Evolutionary conservation across 2,113 vertebrate genomes (phyloP), one percentile per base, ranked within the genome.

Genomic region (Alethe diademata): DNA sequence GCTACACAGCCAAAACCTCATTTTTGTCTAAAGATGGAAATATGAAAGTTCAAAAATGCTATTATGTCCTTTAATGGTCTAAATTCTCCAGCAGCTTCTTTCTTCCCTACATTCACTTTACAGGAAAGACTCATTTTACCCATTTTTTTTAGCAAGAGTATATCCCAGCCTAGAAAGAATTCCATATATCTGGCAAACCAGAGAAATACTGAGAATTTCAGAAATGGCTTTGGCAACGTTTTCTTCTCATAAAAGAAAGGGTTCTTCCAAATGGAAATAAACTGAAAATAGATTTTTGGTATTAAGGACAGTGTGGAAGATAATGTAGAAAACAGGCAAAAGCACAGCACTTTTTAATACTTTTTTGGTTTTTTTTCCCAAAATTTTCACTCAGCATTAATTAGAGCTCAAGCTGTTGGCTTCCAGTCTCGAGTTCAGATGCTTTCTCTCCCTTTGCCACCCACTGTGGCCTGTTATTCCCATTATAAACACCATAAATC

Each of bases 401-500:
- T 94, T 96, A 95, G 67, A 84, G 78, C 71, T 94, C 72, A 93
- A 88, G 56, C 79, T 93, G 73, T 70, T 92, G 84, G 62, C 29
- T 90, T 91, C 78, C 74, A 71, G 12, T 91, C 80, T 71, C 11
- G 17, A 72, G 45, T 87, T 95, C 61, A 92, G 84, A 73, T 26
- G 94, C 50, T 58, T 85, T 51, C 36, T 95, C 42, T 50, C 53
- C 61, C 56, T 90, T 85, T 88, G 50, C 74, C 88, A 86, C 90
- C 73, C 61, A 96, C 90, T 62, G 81, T 13, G 72, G n/a, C 33
- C 51, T 92, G 67, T 78, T 96, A 75, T 80, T 92, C 72, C 80
- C 67, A 19, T 75, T 86, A 88, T 88, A 85, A 94, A 92, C 65
- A 85, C 8, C 56, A 94, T 92, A 96, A 88, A 96, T 90, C 90